phyloP scores from a whole-genome alignment of 2,797 vertebrate genomes.

The Sparidentex hasta region DNA sequence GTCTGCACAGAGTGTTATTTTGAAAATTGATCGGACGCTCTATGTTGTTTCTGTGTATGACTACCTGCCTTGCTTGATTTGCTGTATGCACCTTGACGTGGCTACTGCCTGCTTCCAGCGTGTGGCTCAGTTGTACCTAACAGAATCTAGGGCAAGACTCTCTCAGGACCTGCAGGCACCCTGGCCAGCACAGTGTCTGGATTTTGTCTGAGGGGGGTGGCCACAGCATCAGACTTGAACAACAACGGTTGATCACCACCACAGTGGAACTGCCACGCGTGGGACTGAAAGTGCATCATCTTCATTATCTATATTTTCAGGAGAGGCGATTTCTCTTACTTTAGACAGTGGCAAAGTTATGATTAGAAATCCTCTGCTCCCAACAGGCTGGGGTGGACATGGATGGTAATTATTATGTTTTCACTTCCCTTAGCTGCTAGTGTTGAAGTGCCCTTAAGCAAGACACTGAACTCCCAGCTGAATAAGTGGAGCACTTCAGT shows the following conservation, averaged over 20 bases:
- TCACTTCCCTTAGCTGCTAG: not conserved
- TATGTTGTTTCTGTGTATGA: no score
- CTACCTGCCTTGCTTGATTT: no score
- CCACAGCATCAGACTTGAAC: not conserved
- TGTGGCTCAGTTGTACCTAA: no score
- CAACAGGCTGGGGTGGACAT: slow-evolving; percentile 15
- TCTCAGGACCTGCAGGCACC: no score
- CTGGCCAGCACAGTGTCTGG: not conserved
- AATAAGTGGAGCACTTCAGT: slow-evolving; percentile 25
- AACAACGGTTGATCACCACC: not conserved
- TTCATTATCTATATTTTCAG: slow-evolving; percentile 10
- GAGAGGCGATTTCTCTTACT: not conserved
- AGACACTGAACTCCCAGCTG: slow-evolving; percentile 43
- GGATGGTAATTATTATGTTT: slow-evolving; percentile 40
- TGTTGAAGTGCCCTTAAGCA: slow-evolving; percentile 49
- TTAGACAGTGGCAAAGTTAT: not conserved
- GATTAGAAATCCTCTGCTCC: slow-evolving; percentile 20
- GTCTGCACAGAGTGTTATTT: no score
- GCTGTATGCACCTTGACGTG: no score
- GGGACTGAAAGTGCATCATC: not conserved
- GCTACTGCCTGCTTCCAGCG: no score
- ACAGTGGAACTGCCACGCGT: not conserved
- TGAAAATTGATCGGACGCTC: no score
- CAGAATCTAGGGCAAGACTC: no score
- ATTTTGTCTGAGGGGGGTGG: not conserved